Base-by-base conservation (phyloP, 2,888 invertebrate species). In the Polyommatus icarus region DNA sequence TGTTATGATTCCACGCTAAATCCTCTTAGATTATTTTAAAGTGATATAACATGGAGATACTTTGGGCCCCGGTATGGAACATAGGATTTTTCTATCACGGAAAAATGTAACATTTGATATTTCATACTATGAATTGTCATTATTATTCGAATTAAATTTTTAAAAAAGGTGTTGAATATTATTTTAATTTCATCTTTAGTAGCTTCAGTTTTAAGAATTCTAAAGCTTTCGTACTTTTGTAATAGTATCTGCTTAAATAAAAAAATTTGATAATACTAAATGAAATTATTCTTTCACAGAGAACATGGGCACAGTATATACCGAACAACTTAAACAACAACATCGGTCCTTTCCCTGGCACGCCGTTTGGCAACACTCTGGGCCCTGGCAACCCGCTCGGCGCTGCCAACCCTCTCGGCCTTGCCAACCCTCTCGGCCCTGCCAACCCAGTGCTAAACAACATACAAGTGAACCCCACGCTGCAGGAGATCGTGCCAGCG, bases 401-500 rank as follows among this genome's bases (percentile, higher is more conserved):
- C n/a, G 15, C 71, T 5, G 75, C 78, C 71, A 81, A 81, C 67
- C 78, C 83, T 10, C 76, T 79, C 3, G 67, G 78, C 15, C 20
- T 73, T 5, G 75, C 78, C 71, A 80, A 81, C 59, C 78, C 83
- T 18, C 76, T 79, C 3, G 67, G 78, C n/a, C 20, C 76, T 5
- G 72, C 78, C 71, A 81, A 81, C 67, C 78, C 83, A 71, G 79
- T 83, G 18, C 76, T 81, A 1, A 83, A 79, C 10, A 85, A 83
- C 4, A 80, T 88, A 7, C 87, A 88, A 77, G 84, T 87, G 0
- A 83, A 86, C 0, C 91, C 91, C 0, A 78, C 89, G 0, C 87
- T 91, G 59, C 89, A 91, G 0, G 92, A 91, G 78, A 86, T 91
- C 0, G 80, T 89, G 0, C 91, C 92, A 0, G 85, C 87, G 0